These are phyloP conservation scores for Muscina levida DNA, from an alignment of 2,888 invertebrate species.

Conservation along the genomic window DNA sequence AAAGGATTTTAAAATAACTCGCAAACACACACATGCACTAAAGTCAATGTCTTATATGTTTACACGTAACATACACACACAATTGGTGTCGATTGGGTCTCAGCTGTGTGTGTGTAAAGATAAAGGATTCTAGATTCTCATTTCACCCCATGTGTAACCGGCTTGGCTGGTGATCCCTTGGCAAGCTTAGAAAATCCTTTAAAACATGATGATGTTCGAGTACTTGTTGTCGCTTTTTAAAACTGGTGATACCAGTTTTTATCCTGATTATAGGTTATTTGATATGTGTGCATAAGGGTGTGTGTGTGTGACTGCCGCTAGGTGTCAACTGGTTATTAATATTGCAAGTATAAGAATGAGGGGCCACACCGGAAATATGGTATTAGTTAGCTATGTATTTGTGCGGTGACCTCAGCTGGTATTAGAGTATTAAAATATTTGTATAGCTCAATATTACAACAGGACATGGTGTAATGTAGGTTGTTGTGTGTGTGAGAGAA, in stretches of 20 bases:
- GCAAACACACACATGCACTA: background rate
- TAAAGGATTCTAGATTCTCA: slow-evolving; percentile 1
- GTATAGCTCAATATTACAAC: background rate
- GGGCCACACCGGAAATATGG: too few species aligned
- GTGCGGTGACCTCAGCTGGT: slow-evolving; percentile 5
- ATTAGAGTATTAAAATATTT: background rate
- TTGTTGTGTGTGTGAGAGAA: too few species aligned
- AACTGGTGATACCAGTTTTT: slow-evolving; percentile 19
- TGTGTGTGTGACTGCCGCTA: background rate
- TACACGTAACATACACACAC: background rate
- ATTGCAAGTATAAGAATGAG: background rate
- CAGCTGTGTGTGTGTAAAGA: background rate
- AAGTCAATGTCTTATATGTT: background rate
- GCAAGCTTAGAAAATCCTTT: slow-evolving; percentile 61
- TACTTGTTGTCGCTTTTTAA: slow-evolving; percentile 22
- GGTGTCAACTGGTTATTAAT: too few species aligned
- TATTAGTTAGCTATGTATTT: background rate
- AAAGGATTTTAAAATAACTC: slow-evolving; percentile 34
- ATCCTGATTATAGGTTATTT: background rate
- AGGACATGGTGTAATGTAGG: background rate
- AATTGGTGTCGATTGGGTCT: background rate
- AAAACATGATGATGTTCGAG: slow-evolving; percentile 36
- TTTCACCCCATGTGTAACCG: background rate
- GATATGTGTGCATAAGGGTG: too few species aligned
- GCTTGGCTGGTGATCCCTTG: slow-evolving; percentile 55